Evolutionary conservation across 1,140 invertebrate species (phyloP), one percentile per base, ranked within the genome.

Genomic region (Nasonia vitripennis): DNA sequence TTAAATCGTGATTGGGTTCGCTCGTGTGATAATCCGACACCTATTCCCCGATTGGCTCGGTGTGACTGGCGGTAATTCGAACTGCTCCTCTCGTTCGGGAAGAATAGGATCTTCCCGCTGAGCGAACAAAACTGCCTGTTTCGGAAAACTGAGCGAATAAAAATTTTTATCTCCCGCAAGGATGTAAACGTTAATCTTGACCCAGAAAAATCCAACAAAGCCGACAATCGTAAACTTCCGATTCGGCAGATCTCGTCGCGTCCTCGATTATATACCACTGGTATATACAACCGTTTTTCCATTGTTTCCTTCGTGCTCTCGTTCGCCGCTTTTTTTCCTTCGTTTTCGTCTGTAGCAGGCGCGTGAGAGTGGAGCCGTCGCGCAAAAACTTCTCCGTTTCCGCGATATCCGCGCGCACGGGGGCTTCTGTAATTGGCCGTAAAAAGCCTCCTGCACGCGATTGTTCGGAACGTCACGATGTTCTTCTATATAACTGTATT

Each of bases 181-280:
- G 7, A 45, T 45, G 6, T 62, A 0, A 62, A 7, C 20, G 6
- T 62, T 62, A 71, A 34, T 34, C 23, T 34, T 71, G 68, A 34
- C 27, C 68, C 31, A 71, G 9, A 71, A 71, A 71, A 34, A n/a
- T 27, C 11, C 31, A 23, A 34, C 23, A 34, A 34, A 17, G 20
- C 20, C 14, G 20, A 62, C 55, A 62, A 62, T 62, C 68, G 68
- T 71, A 71, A 71, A 71, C 27, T 71, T 71, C 68, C 68, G 31
- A 71, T 74, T 74, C 73, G 73, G 37, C 37, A 37, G 73, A 74
- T 41, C 34, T 14, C 34, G 5, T 37, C 2, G 34, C 3, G 73
- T 20, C 23, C 68, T 71, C 73, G 37, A 74, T 74, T 74, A 62
- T 62, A 62, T n/a, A 74, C 73, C 20, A 74, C 73, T 74, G 12